phyloP scores from a whole-genome alignment of 2,113 vertebrate species.

The Eupsittula cactorum region DNA sequence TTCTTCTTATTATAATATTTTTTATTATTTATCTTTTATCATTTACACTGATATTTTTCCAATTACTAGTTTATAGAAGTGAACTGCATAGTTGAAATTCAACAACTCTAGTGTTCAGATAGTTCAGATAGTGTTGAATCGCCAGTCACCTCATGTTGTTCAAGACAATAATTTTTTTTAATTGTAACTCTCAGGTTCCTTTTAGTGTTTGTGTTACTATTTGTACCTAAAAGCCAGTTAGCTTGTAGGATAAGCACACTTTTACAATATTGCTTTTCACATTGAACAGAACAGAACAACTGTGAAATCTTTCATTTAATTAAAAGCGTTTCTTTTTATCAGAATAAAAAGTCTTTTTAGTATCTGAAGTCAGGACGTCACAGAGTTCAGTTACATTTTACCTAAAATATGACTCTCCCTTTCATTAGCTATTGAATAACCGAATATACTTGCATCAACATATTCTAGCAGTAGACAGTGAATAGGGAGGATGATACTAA shows the following conservation, averaged over 20 bases:
- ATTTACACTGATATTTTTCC: background rate
- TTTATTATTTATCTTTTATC: background rate
- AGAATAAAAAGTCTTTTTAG: background rate
- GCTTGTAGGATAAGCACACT: accelerated
- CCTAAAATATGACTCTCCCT: background rate
- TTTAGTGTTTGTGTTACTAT: background rate
- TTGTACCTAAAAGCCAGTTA: background rate
- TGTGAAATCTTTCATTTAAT: background rate
- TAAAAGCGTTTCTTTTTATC: background rate
- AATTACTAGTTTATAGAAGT: background rate
- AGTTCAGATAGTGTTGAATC: background rate
- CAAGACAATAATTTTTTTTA: background rate
- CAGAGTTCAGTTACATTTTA: background rate
- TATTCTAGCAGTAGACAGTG: background rate
- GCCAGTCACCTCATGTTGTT: background rate
- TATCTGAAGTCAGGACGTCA: background rate
- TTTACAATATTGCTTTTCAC: background rate
- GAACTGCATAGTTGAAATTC: background rate
- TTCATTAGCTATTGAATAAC: background rate
- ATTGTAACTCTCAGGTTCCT: background rate
- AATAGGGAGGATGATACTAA: background rate
- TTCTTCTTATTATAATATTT: background rate
- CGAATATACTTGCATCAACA: background rate
- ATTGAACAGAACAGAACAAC: background rate
- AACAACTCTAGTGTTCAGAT: background rate